phyloP scores from a whole-genome alignment of 2,113 vertebrate species.

The Micromys minutus region DNA sequence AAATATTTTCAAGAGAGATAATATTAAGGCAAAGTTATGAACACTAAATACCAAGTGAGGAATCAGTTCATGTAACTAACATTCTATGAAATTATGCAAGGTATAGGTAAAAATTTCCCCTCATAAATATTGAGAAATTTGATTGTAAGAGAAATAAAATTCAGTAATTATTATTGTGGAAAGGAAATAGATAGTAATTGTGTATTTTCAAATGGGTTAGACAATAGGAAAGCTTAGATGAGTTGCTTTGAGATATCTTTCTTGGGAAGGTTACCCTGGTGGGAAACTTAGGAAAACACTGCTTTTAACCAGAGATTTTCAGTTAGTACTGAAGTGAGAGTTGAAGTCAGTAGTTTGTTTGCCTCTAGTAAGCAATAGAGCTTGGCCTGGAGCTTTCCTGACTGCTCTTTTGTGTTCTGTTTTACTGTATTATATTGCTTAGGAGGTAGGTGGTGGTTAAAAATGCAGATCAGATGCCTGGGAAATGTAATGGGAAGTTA shows the following conservation, averaged over 20 bases:
- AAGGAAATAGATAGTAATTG: not conserved
- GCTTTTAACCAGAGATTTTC: not conserved
- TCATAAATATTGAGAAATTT: not conserved
- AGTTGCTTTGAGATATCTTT: not conserved
- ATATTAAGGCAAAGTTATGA: conserved; percentile 8
- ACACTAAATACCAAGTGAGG: not conserved
- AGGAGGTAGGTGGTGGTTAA: conserved; percentile 19
- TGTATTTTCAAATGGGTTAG: not conserved
- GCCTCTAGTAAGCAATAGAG: not conserved
- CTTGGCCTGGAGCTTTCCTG: not conserved
- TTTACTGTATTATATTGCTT: not conserved
- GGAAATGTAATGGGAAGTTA: conserved; percentile 71
- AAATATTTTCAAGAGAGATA: conserved; percentile 34
- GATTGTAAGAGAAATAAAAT: conserved; percentile 26
- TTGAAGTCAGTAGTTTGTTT: conserved; percentile 5
- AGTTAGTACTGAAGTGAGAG: not conserved
- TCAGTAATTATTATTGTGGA: conserved; percentile 25
- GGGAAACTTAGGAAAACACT: not conserved
- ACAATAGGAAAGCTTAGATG: not conserved
- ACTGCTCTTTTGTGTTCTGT: not conserved
- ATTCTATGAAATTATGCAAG: not conserved
- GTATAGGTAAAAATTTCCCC: not conserved
- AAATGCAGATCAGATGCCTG: conserved; percentile 53
- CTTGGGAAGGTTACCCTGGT: not conserved
- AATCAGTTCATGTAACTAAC: not conserved